A percentile compares a stretch with the other conserved stretches of the same genome.
Conservation (phyloP, 2,113 vertebrate species). For the Platysternon megacephalum region DNA sequence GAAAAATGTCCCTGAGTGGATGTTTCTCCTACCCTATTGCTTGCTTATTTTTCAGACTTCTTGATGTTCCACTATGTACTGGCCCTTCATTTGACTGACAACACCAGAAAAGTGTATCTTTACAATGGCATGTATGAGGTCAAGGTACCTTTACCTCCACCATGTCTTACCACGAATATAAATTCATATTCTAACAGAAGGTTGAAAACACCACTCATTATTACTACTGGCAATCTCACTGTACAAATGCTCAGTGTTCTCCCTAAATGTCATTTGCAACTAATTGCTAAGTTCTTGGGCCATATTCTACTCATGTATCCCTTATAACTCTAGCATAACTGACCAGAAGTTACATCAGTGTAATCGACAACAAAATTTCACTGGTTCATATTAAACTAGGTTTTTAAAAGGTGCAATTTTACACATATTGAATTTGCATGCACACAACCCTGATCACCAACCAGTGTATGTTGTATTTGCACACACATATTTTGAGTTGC, state of each 20-base stretch:
- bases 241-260: accelerated
- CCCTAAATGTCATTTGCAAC: background rate
- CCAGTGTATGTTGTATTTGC: too few relatives aligned
- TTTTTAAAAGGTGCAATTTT: background rate
- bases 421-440: accelerated
- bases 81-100: background rate
- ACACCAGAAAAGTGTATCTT: background rate
- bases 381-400: background rate
- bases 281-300: background rate
- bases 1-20: background rate
- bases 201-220: background rate
- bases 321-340: background rate
- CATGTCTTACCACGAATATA: background rate
- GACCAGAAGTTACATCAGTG: accelerated
- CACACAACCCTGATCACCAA: background rate
- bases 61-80: background rate
- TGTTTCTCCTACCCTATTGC: background rate
- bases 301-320: too few relatives aligned
- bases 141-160: background rate
- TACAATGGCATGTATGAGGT: background rate
- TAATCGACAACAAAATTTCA: background rate
- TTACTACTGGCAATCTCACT: background rate
- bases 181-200: background rate
- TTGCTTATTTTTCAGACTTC: background rate
- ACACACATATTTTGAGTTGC: background rate